These are phyloP conservation scores for Nibea coibor DNA, from an alignment of 2,113 vertebrate species.

Conservation along the genomic window DNA sequence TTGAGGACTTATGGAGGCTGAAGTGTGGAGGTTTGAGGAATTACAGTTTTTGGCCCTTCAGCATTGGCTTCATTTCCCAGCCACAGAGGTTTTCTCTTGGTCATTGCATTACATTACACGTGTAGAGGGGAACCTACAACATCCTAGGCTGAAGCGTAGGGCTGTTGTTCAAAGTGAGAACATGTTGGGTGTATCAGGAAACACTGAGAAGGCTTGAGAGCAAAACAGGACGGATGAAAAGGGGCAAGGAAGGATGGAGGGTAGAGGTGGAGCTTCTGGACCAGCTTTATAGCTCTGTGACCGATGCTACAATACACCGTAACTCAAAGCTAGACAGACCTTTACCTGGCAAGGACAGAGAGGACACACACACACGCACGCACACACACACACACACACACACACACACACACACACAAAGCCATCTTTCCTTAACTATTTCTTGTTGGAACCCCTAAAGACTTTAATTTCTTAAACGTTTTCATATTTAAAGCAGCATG, in stretches of 20 bases:
- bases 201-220: background rate
- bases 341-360: conserved; percentile 26
- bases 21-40: no score
- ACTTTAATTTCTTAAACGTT: background rate
- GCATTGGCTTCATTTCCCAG: no score
- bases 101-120: no score
- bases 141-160: no score
- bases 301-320: conserved; percentile 35
- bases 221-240: background rate
- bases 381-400: background rate
- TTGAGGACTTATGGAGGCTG: no score
- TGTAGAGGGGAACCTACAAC: no score
- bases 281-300: conserved; percentile 30
- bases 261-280: background rate
- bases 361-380: conserved; percentile 7
- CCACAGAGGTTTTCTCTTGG: no score
- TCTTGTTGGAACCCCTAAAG: background rate
- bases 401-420: background rate
- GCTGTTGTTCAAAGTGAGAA: no score
- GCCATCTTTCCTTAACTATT: background rate
- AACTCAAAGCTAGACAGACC: conserved; percentile 34
- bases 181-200: background rate
- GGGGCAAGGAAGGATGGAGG: conserved; percentile 11
- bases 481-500: background rate
- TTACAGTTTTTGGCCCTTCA: no score